Conservation (phyloP, 2,797 vertebrate species). For the Chelon auratus region DNA sequence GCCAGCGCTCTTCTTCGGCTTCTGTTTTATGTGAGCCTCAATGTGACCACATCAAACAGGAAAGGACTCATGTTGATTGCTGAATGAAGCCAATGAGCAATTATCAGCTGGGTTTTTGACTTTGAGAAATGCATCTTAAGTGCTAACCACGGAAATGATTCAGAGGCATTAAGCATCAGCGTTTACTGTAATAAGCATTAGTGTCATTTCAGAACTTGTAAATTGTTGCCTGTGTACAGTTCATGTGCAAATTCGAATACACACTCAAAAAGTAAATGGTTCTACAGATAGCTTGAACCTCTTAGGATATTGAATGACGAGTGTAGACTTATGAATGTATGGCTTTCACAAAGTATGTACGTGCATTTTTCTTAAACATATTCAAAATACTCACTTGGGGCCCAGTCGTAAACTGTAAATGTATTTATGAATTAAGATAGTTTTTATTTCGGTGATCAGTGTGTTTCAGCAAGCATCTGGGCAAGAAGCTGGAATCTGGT, state of each 20-base stretch:
- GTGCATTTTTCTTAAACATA: not conserved
- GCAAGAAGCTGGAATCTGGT: constrained; percentile 49
- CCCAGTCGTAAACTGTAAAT: constrained; percentile 7
- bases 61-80: not conserved
- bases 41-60: not conserved
- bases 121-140: constrained; percentile 46
- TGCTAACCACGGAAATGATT: constrained; percentile 59
- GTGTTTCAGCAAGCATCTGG: constrained; percentile 29
- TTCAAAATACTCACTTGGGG: not conserved
- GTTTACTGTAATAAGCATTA: constrained; percentile 63
- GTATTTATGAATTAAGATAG: not conserved
- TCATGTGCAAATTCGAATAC: constrained; percentile 64
- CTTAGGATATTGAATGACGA: constrained; percentile 6
- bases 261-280: constrained; percentile 69
- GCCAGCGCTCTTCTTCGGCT: not conserved
- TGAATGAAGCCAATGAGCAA: constrained; percentile 26
- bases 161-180: constrained; percentile 58
- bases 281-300: constrained; percentile 43
- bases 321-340: constrained; percentile 25
- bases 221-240: constrained; percentile 60
- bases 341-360: constrained; percentile 24
- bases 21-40: not conserved
- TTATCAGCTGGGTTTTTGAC: constrained; percentile 12
- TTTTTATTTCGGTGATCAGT: constrained; percentile 1
- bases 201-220: constrained; percentile 55